These are phyloP conservation scores for Cistogaster globosa DNA, from an alignment of 2,888 invertebrate species.

Conservation along the genomic window DNA sequence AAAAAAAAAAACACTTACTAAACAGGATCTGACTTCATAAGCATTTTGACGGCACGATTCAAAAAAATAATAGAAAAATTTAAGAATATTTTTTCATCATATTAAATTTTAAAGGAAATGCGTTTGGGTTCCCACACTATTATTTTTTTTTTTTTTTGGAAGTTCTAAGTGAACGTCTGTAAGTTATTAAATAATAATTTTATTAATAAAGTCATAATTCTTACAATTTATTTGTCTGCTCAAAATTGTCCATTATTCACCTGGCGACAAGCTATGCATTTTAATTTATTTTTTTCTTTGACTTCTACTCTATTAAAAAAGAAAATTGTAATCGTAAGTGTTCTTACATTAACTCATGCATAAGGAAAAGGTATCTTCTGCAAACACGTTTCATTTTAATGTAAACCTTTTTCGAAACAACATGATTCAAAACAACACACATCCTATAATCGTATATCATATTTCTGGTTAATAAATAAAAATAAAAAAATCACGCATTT, in stretches of 20 bases:
- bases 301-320: neutral
- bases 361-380: slow-evolving; percentile 40
- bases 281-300: slow-evolving; percentile 44
- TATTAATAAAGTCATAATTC: slow-evolving; percentile 66
- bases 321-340: slow-evolving; percentile 33
- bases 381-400: slow-evolving; percentile 64
- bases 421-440: slow-evolving; percentile 5
- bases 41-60: neutral
- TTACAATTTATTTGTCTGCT: slow-evolving; percentile 33
- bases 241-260: slow-evolving; percentile 31
- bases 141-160: neutral
- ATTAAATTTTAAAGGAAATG: slow-evolving; percentile 40
- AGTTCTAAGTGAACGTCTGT: neutral
- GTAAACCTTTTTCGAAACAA: slow-evolving; percentile 55
- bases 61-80: neutral
- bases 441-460: neutral
- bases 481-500: neutral
- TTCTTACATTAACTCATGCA: neutral
- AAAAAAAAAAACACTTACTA: no score
- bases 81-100: neutral
- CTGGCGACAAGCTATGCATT: slow-evolving; percentile 46
- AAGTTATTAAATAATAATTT: slow-evolving; percentile 47
- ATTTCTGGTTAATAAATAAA: neutral
- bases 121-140: slow-evolving; percentile 57
- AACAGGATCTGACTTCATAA: neutral